These are phyloP conservation scores for Clinocottus analis DNA, from an alignment of 2,113 vertebrate genomes.

Conservation along the genomic window DNA sequence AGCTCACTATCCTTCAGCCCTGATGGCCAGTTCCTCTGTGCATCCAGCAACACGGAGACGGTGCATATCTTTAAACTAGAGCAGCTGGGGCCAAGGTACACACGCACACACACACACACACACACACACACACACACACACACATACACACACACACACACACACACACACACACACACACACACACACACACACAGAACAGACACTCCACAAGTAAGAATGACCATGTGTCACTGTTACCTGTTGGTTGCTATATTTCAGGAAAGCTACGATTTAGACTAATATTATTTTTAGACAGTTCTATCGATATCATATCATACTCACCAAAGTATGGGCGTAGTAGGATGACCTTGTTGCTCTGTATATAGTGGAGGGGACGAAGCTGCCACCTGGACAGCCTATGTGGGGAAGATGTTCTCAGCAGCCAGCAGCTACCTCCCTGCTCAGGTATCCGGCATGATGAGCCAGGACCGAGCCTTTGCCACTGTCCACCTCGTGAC, in stretches of 20 bases:
- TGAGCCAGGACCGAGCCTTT: conserved; percentile 96
- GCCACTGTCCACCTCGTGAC: conserved; percentile 91
- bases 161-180: conserved; percentile 50
- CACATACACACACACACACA: conserved; percentile 49
- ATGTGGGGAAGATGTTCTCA: conserved; percentile 95
- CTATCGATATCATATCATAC: neutral
- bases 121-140: conserved; percentile 49
- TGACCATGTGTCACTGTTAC: neutral
- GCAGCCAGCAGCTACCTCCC: conserved; percentile 97
- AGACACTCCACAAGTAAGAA: neutral
- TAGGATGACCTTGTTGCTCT: neutral
- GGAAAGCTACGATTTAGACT: neutral
- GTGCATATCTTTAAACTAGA: conserved; percentile 97
- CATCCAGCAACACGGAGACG: conserved; percentile 97
- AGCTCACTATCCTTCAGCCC: conserved; percentile 95
- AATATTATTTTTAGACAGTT: neutral
- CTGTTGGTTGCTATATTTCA: neutral
- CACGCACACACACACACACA: conserved; percentile 32
- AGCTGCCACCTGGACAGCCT: conserved; percentile 90
- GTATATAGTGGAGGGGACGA: conserved; percentile 85
- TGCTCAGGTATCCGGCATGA: conserved; percentile 94
- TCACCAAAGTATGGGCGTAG: neutral
- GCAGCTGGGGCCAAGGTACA: conserved; percentile 85
- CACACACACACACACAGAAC: conserved; percentile 6
- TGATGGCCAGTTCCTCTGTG: conserved; percentile 93